These are phyloP conservation scores for Eriosoma lanigerum DNA, from an alignment of 1,140 invertebrate species.

Conservation along the genomic window DNA sequence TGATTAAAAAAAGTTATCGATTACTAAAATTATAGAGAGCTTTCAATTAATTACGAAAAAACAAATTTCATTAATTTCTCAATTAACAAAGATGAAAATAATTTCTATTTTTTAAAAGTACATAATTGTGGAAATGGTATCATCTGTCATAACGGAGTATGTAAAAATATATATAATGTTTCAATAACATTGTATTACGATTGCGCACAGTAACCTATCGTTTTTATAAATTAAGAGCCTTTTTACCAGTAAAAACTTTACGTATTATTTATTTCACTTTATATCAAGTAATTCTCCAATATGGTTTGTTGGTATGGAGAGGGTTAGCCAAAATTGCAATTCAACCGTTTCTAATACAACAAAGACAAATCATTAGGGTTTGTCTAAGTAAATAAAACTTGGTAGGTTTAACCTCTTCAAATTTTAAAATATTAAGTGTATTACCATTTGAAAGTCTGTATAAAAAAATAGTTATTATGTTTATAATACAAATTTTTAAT, in stretches of 20 bases:
- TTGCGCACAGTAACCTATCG: neutral
- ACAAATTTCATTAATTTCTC: conserved; percentile 3
- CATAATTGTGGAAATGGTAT: neutral
- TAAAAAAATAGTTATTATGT: no score
- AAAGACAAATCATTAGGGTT: no score
- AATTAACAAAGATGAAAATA: neutral
- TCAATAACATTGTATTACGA: conserved; percentile 1
- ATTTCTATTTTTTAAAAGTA: neutral
- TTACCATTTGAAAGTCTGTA: no score
- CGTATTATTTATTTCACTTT: neutral
- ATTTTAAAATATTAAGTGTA: no score
- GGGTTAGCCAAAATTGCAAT: no score
- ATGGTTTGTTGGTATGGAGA: no score
- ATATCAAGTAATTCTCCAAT: neutral
- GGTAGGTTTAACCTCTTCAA: no score
- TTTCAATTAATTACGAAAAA: conserved; percentile 11
- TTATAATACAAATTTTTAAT: neutral
- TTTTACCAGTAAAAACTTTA: neutral
- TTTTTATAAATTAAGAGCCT: neutral
- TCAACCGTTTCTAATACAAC: no score
- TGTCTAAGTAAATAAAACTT: no score
- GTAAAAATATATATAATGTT: conserved; percentile 15
- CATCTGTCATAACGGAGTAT: neutral
- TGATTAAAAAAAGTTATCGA: conserved; percentile 16
- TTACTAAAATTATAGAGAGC: neutral